Base-by-base conservation (phyloP, 2,113 vertebrate species). In the Datnioides undecimradiatus region DNA sequence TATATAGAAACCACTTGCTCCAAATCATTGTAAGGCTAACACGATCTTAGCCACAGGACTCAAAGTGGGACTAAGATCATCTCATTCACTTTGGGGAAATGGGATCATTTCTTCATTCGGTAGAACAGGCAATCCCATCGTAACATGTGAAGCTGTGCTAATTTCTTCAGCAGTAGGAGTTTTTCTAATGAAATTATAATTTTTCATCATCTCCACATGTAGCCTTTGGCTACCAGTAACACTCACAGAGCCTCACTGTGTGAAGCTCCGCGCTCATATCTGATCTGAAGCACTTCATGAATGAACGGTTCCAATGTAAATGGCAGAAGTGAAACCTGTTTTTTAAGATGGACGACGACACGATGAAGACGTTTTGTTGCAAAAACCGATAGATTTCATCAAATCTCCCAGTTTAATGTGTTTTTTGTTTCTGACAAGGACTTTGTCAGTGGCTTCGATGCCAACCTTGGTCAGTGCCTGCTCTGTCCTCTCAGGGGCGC, bases 381-480 rank as follows among this genome's bases (percentile, higher is more conserved):
- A 45, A 45, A 45, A 45, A 45, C 6, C 17, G 16, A 19, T 7
- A 7, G 16, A 46, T 33, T 43, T 69, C 1, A 36, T 36, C 8
- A 38, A 45, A n/a, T 29, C 8, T 41, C 33, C 4, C 5, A 46
- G n/a, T 62, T 12, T 13, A 17, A 48, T 38, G 6, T 31, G 8
- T 69, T 38, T 9, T 67, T 16, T 25, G 17, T 29, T 19, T 25
- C 8, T 46, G 25, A 59, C 43, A 69, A 16, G 23, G 31, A 63
- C 55, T 54, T 33, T 27, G 3, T 45, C 46, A 63, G 16, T n/a
- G 66, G 27, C 45, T 54, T 8, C 25, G 43, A 73, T 73, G 41
- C 82, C 67, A 51, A 97, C 97, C 96, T 97, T 97, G 74, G 96
- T 96, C 89, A 97, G 93, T 25, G 96, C 96, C 62, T 96, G 96